Base-by-base conservation (phyloP, 53 echinoderm and acorn worm species). In the Apostichopus leukothele region DNA sequence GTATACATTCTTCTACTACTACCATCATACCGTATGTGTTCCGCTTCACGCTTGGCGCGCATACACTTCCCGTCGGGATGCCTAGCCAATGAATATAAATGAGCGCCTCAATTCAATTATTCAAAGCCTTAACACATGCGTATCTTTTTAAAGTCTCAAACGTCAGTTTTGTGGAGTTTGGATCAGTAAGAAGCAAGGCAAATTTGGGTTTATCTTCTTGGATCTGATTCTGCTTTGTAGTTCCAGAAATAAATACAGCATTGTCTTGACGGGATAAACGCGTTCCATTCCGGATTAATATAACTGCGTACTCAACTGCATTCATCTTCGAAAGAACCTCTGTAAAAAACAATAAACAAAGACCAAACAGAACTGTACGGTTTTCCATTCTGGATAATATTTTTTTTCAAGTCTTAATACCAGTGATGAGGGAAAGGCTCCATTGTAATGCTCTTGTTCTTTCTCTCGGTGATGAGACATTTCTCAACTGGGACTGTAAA, bases 71-170 rank as follows among this genome's bases (percentile, higher is more conserved):
- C 84, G 67, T 5, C 8, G 84, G 84, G 84, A 84, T 67, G 7
- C 84, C 26, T 39, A 84, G 67, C 84, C 84, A 84, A 84, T 84
- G 84, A 84, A 84, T 84, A 84, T 84, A 84, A 84, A 84, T 61
- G 22, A 84, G 66, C 25, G 66, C 14, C 21, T 61, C 25, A 84
- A 84, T 84, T 84, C 84, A 84, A 84, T 84, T 84, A 84, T 84
- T 84, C 84, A 84, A 61, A 61, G 26, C 27, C 77, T 52, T 76
- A 76, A 76, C 77, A 76, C 26, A 27, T 27, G 19, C 77, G n/a
- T 71, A 71, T 71, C 71, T 71, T 18, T 18, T 71, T 71, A 19
- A 39, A 71, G 71, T 71, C 18, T 71, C 71, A n/a, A n/a, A 6
- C 71, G 71, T 71, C 71, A 71, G 18, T 71, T 71, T 39, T 39